phyloP scores from a whole-genome alignment of 2,888 invertebrate species.

The Diaperis boleti region DNA sequence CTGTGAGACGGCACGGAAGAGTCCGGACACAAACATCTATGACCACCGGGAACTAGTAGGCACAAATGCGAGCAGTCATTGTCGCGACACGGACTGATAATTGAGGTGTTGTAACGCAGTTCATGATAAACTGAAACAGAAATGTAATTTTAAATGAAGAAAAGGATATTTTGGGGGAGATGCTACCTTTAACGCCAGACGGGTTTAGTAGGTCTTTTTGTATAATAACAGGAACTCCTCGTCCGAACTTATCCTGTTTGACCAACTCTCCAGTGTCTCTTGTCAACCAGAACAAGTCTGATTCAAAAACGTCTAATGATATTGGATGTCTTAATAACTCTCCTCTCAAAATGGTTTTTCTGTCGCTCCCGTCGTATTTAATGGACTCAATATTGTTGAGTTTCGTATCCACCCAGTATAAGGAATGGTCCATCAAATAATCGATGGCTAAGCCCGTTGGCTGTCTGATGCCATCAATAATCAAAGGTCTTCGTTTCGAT shows the following conservation, averaged over 20 bases:
- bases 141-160: slow-evolving; percentile 40
- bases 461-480: slow-evolving; percentile 83
- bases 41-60: slow-evolving; percentile 88
- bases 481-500: slow-evolving; percentile 83
- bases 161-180: not conserved
- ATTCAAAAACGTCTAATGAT: slow-evolving; percentile 94
- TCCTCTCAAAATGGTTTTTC: slow-evolving; percentile 81
- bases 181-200: slow-evolving; percentile 82
- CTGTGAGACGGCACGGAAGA: slow-evolving; percentile 68
- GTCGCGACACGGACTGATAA: slow-evolving; percentile 76
- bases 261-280: slow-evolving; percentile 88
- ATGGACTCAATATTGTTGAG: slow-evolving; percentile 90
- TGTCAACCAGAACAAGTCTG: slow-evolving; percentile 93
- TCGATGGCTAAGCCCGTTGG: slow-evolving; percentile 94
- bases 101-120: slow-evolving; percentile 83
- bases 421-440: slow-evolving; percentile 86
- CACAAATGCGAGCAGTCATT: slow-evolving; percentile 93
- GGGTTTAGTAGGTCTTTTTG: slow-evolving; percentile 88
- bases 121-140: slow-evolving; percentile 78
- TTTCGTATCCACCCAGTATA: slow-evolving; percentile 98
- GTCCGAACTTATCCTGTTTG: slow-evolving; percentile 95
- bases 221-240: slow-evolving; percentile 88
- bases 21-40: slow-evolving; percentile 93
- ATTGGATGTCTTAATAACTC: slow-evolving; percentile 83
- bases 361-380: slow-evolving; percentile 82